Percentiles rank a stretch among this genome's conserved stretches.
phyloP scores from a whole-genome alignment of 2,113 vertebrate species.

The Microcebus jonahi region DNA sequence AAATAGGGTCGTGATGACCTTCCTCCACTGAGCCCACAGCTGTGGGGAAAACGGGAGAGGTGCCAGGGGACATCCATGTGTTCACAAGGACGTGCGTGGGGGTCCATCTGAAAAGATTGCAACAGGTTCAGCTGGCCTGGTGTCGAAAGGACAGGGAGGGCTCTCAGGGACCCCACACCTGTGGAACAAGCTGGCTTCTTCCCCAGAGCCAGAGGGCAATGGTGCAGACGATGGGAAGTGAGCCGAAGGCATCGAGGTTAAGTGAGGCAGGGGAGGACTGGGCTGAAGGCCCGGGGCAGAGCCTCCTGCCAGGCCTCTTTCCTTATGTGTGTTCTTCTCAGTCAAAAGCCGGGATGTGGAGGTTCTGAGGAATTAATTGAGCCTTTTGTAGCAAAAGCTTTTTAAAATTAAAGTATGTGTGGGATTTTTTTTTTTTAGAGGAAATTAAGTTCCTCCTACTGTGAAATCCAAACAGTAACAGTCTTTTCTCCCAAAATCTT shows the following conservation, averaged over 20 bases:
- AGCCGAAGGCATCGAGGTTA: rapidly evolving
- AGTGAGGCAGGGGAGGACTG: rapidly evolving
- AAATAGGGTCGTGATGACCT: background rate
- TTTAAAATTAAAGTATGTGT: background rate
- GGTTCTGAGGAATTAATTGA: background rate
- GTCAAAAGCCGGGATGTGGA: background rate
- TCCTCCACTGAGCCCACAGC: background rate
- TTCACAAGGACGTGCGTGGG: rapidly evolving
- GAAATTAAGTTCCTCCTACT: background rate
- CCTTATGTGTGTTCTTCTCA: background rate
- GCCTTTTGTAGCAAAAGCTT: background rate
- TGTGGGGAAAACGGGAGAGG: rapidly evolving
- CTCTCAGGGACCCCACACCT: rapidly evolving
- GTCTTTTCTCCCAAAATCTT: background rate
- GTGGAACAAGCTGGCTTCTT: rapidly evolving
- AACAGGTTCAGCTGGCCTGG: background rate
- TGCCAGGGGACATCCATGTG: rapidly evolving
- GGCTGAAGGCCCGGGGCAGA: background rate
- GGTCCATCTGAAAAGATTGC: background rate
- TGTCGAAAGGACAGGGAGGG: background rate
- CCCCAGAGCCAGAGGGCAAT: background rate
- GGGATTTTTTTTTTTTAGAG: background rate
- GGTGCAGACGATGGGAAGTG: background rate
- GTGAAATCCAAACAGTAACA: background rate
- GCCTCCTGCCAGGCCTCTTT: background rate